A percentile compares a stretch with the other conserved stretches of the same genome.
phyloP scores from a whole-genome alignment of 2,797 vertebrate species.

The Chaenodraco wilsoni region DNA sequence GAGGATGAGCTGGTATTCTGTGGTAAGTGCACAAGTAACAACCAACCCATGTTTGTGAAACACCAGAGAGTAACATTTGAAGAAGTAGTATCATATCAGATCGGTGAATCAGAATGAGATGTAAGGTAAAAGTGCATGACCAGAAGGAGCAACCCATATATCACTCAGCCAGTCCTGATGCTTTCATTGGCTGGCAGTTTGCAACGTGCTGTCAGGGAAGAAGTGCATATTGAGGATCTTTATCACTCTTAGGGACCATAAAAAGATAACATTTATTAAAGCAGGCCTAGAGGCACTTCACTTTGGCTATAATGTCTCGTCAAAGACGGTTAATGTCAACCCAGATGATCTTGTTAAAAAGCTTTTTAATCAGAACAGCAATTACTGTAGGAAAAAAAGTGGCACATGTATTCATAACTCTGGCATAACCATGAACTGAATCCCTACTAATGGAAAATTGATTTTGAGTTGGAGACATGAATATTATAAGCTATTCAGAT shows the following conservation, averaged over 20 bases:
- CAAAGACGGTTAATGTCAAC: constrained; percentile 45
- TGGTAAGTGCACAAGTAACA: background rate
- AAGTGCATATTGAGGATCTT: constrained; percentile 20
- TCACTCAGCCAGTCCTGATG: background rate
- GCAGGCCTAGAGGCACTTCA: constrained; percentile 45
- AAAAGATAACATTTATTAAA: constrained; percentile 62
- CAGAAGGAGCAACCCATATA: background rate
- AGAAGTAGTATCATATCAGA: background rate
- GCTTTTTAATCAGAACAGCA: constrained; percentile 61
- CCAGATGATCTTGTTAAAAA: constrained; percentile 57
- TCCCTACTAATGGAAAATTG: constrained; percentile 23
- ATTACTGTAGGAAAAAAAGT: constrained; percentile 21
- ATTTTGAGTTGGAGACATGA: constrained; percentile 1
- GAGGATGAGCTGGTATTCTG: background rate
- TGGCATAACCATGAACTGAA: constrained; percentile 4
- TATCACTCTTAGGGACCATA: constrained; percentile 34
- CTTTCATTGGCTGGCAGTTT: constrained; percentile 3
- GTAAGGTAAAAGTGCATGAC: background rate
- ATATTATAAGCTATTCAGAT: background rate
- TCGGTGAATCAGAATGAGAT: background rate
- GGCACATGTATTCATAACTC: constrained; percentile 15
- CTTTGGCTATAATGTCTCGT: constrained; percentile 45
- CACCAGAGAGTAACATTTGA: background rate
- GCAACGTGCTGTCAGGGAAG: constrained; percentile 12
- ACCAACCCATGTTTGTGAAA: background rate